Base-by-base conservation (phyloP, 2,797 vertebrate genomes). In the Ctenopoma kingsleyae region DNA sequence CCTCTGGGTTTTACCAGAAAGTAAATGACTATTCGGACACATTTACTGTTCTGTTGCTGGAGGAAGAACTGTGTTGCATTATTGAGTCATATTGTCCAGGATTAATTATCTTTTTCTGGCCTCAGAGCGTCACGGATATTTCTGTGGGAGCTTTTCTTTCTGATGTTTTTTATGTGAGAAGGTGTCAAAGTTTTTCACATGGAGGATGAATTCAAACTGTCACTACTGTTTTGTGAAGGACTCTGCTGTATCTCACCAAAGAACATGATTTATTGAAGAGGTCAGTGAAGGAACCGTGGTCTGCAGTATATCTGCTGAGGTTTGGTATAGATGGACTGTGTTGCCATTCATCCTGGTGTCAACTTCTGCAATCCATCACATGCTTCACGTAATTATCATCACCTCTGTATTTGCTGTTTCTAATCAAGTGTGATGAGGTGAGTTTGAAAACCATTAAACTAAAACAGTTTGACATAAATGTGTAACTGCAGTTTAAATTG, bases 281-380 rank as follows among this genome's bases (percentile, higher is more conserved):
- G 71, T 80, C 74, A 48, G 16, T 51, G 55, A 54, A 50, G 23
- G 20, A 63, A 61, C 19, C 10, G 0, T 6, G 0, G 25, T 52
- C 36, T 8, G 8, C 17, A 9, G n/a, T 10, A 10, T 16, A 1
- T 54, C 27, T 23, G 12, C 25, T 59, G 35, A 56, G 36, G 62
- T 43, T 52, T 35, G 7, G 50, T 57, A 66, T 67, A 35, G 56
- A 58, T 55, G 60, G 56, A 65, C 74, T 68, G 67, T 47, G 61
- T 55, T 35, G 10, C 23, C 23, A 49, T 43, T 60, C 36, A 47
- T 41, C 2, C 23, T 76, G 80, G 83, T 60, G 44, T 77, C 53
- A 78, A 19, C 25, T 1, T 30, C 46, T 0, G 0, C 27, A n/a
- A 20, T 57, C 0, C 8, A 8, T 38, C 30, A 43, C 53, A 32